phyloP scores from a whole-genome alignment of 2,797 vertebrate genomes.

The Echeneis naucrates region DNA sequence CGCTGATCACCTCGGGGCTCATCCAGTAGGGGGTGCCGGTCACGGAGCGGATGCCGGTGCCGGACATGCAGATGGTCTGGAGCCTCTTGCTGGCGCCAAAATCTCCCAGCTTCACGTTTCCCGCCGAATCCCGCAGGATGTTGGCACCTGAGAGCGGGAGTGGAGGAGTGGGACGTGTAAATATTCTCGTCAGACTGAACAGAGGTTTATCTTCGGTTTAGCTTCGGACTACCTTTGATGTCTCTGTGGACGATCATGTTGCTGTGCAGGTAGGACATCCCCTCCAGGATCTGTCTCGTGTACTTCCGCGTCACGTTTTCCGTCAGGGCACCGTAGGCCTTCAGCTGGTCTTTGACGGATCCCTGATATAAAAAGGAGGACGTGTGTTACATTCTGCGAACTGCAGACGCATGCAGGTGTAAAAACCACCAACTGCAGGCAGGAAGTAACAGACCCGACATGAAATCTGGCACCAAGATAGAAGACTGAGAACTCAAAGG shows the following conservation, averaged over 20 bases:
- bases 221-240: conserved; percentile 90
- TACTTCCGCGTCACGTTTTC: conserved; percentile 98
- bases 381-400: not conserved
- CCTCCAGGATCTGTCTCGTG: conserved; percentile 96
- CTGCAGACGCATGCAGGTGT: not conserved
- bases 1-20: conserved; percentile 99
- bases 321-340: conserved; percentile 96
- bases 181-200: not conserved
- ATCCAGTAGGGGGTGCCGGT: conserved; percentile 99
- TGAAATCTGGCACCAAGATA: not conserved
- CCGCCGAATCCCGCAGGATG: conserved; percentile 92
- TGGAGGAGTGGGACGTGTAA: conserved; percentile 1
- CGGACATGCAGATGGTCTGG: conserved; percentile 99
- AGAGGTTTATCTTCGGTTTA: not conserved
- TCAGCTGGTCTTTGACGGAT: conserved; percentile 98
- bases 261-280: conserved; percentile 97
- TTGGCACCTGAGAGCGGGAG: conserved; percentile 80
- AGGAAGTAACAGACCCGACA: not conserved
- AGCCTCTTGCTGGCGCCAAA: conserved; percentile 98
- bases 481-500: not conserved
- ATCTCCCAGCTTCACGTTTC: conserved; percentile 98
- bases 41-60: conserved; percentile 94
- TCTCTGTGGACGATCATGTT: conserved; percentile 99
- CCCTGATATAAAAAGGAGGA: conserved; percentile 82
- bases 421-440: not conserved